Conservation (phyloP, 1,140 invertebrate species). For the Drosophila subobscura region DNA sequence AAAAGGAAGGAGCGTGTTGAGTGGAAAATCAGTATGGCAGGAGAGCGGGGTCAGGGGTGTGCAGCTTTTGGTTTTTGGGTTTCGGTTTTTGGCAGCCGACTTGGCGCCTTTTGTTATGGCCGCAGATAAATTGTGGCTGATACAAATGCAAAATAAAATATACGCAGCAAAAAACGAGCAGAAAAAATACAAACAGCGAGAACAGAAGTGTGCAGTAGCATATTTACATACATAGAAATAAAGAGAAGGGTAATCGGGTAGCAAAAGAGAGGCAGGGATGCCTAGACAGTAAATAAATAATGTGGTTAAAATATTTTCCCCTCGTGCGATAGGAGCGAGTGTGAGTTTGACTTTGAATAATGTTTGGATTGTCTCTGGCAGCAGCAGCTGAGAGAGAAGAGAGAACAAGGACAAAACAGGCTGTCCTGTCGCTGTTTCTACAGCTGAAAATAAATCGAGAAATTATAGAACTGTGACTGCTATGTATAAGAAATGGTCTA, state of each 20-base stretch:
- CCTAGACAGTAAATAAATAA: conserved; percentile 77
- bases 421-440: conserved; percentile 21
- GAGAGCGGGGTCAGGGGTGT: not conserved
- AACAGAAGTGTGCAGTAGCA: conserved; percentile 69
- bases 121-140: conserved; percentile 79
- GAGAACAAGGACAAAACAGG: conserved; percentile 52
- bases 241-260: not conserved
- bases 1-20: not conserved
- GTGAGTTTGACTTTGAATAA: conserved; percentile 78
- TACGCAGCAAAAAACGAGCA: conserved; percentile 6
- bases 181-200: conserved; percentile 51
- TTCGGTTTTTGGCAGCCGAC: conserved; percentile 76
- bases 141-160: conserved; percentile 64
- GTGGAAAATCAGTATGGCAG: conserved; percentile 1
- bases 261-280: conserved; percentile 1
- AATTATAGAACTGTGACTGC: conserved; percentile 82
- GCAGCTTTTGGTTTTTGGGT: conserved; percentile 67
- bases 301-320: conserved; percentile 79
- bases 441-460: conserved; percentile 76
- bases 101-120: conserved; percentile 79
- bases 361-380: conserved; percentile 80
- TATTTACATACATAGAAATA: conserved; percentile 63
- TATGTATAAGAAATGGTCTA: conserved; percentile 74
- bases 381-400: conserved; percentile 60
- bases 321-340: conserved; percentile 36